Conservation (phyloP, 2,113 vertebrate genomes). For the Tautogolabrus adspersus region DNA sequence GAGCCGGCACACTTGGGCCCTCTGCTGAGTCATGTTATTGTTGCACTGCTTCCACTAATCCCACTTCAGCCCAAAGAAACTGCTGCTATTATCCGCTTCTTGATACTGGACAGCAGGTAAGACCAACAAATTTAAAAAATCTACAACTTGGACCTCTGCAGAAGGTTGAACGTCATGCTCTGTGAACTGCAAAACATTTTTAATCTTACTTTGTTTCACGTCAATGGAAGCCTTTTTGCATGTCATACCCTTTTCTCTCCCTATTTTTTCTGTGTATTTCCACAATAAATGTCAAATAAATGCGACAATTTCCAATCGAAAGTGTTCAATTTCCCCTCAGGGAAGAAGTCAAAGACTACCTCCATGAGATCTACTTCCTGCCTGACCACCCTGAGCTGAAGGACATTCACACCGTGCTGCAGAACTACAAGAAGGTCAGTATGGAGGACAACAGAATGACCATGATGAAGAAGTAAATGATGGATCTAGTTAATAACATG, state of each 20-base stretch:
- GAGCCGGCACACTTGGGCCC: slow-evolving; percentile 92
- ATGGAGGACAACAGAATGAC: not conserved
- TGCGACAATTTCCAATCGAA: not conserved
- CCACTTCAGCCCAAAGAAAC: slow-evolving; percentile 93
- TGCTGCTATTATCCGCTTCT: slow-evolving; percentile 91
- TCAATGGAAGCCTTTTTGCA: too few relatives aligned
- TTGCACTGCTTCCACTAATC: slow-evolving; percentile 94
- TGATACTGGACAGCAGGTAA: slow-evolving; percentile 97
- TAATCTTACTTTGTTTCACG: too few relatives aligned
- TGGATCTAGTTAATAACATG: too few relatives aligned
- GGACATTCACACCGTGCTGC: slow-evolving; percentile 93
- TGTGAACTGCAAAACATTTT: too few relatives aligned
- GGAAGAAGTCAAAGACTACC: slow-evolving; percentile 93
- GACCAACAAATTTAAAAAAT: not conserved
- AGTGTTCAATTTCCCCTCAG: slow-evolving; percentile 69
- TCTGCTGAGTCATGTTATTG: slow-evolving; percentile 97
- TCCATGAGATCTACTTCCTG: slow-evolving; percentile 99
- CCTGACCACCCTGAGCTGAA: slow-evolving; percentile 94
- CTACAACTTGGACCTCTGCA: too few relatives aligned
- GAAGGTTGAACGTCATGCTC: too few relatives aligned
- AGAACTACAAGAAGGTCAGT: slow-evolving; percentile 94
- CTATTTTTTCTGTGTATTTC: too few relatives aligned
- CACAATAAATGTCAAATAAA: not conserved
- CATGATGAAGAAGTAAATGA: not conserved
- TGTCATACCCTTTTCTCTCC: too few relatives aligned